Base-by-base conservation (phyloP, 1,140 invertebrate species). In the Drosophila sechellia region DNA sequence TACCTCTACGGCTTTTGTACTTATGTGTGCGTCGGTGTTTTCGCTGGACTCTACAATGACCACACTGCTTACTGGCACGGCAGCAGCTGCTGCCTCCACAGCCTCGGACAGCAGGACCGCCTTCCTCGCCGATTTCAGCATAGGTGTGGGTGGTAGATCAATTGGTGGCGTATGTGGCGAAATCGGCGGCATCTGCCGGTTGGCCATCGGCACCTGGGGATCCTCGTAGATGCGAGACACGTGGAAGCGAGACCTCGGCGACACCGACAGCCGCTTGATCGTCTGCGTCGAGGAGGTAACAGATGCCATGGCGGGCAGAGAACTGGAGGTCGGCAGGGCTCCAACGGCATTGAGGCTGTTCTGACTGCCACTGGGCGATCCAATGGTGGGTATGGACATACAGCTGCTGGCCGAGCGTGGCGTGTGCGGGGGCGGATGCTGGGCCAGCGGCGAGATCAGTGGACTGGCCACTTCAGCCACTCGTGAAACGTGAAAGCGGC, bases 401-500 rank as follows among this genome's bases (percentile, higher is more conserved):
- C 81, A 91, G 55, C 90, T 91, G 53, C 79, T 87, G 68, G 86
- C 72, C 34, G 68, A 55, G 5, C 80, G 70, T 34, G 81, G 79
- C 20, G 70, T 58, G 15, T 77, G 66, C 11, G 60, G 68, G 5
- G 71, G 76, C 25, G 89, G 89, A 35, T 75, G 61, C 43, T 81
- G 81, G 49, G 76, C 83, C 34, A 85, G 55, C n/a, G 90, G 90
- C 37, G 90, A 91, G 34, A 86, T 91, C 46, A 90, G 20, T 3
- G 90, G 86, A 61, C 90, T 91, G 34, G 34, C 50, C 25, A 70
- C 72, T 64, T 94, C 94, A 22, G 92, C 81, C 6, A 95, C 94
- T 17, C 93, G 92, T 20, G 93, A 94, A 3, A 95, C 94, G 57
- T 94, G 93, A 77, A 95, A 95, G 22, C 94, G 93, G 79, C 93